Base-by-base conservation (phyloP, 2,113 vertebrate species). In the Bettongia penicillata region DNA sequence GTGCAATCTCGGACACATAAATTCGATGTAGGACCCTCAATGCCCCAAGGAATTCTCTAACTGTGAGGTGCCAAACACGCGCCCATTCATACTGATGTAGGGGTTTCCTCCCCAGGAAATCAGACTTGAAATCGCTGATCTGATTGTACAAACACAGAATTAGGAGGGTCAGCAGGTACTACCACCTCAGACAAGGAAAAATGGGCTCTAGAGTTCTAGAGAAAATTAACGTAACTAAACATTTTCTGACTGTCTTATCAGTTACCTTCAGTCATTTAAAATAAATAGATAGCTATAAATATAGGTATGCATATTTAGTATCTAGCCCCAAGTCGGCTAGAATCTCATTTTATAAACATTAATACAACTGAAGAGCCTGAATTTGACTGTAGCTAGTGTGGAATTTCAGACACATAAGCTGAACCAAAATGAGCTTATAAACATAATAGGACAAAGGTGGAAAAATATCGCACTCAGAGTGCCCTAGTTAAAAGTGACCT, bases 221-320 rank as follows among this genome's bases (percentile, higher is more conserved):
- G 61, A n/a, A 84, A 95, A 93, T 11, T 49, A 93, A 94, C 91
- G 22, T 22, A 55, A 93, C 93, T 23, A 96, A 95, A 53, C 91
- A 51, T 94, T 92, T 51, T 53, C 53, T 91, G 55, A 94, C n/a
- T 55, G 52, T 92, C 2, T 91, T 93, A 95, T 89, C 28, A 47
- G 25, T 94, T 9, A n/a, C 23, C 51, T 90, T 94, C 89, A 77
- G 96, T 50, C 90, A 93, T 51, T 89, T 93, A 84, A 96, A 95
- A 94, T 91, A 96, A 95, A 94, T 89, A 52, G 4, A 37, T 31
- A 31, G 53, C 25, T 55, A 55, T 55, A 55, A 55, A 26, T 55
- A 26, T 89, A 97, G 92, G 53, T 90, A 96, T 94, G 50, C 52
- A n/a, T 23, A 68, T 47, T 53, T 43, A 51, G 19, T 10, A 1